Conservation (phyloP, 2,113 vertebrate species). For the Spermophilus dauricus region DNA sequence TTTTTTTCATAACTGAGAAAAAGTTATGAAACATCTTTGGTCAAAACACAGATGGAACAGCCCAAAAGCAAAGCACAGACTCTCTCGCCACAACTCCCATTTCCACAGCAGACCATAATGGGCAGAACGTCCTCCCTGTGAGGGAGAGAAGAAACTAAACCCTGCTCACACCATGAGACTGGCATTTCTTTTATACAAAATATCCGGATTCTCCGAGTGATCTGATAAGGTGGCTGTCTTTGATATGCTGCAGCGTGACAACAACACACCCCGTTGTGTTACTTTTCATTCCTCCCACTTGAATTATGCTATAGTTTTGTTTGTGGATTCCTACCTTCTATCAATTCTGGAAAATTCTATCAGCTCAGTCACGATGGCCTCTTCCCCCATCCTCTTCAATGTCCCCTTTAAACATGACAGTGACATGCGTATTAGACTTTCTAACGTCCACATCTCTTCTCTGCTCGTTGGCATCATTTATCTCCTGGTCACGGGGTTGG, state of each 20-base stretch:
- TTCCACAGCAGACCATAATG: background rate
- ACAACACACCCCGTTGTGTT: background rate
- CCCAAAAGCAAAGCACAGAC: conserved; percentile 36
- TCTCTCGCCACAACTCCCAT: background rate
- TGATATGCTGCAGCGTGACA: background rate
- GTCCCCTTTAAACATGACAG: background rate
- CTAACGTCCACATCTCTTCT: background rate
- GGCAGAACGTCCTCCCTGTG: background rate
- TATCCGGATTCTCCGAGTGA: too few species aligned
- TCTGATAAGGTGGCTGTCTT: fast-evolving
- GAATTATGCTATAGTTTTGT: background rate
- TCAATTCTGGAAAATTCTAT: background rate
- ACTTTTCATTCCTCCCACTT: background rate
- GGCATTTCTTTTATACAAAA: background rate
- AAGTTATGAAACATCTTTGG: conserved; percentile 53
- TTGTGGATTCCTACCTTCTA: background rate
- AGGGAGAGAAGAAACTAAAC: background rate
- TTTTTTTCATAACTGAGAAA: conserved; percentile 78
- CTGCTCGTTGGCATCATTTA: background rate
- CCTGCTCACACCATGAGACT: background rate
- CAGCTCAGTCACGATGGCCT: background rate
- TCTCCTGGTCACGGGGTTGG: background rate
- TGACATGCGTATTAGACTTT: background rate
- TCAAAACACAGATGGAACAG: conserved; percentile 64
- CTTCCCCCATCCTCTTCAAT: background rate